Evolutionary conservation across 2,113 vertebrate genomes (phyloP).

Genomic region (Podiceps cristatus): DNA sequence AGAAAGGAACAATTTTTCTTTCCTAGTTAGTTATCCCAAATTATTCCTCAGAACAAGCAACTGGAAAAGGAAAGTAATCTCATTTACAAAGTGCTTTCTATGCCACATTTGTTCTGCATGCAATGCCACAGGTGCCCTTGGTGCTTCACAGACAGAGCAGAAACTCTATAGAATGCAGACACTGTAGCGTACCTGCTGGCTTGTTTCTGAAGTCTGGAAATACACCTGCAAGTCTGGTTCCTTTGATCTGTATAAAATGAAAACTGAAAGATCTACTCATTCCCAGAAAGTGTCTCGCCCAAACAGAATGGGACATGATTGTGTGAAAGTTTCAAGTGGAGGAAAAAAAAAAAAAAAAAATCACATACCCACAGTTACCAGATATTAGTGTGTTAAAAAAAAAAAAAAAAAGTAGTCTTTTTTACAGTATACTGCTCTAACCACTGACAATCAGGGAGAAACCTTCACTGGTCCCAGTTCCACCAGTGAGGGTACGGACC

Average conservation of each 20-base stretch:
- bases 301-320: rapidly evolving
- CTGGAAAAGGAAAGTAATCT: not conserved
- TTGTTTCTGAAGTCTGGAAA: not conserved
- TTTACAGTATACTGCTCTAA: not conserved
- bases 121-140: not conserved
- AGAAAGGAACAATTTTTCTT: not conserved
- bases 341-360: no score
- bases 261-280: not conserved
- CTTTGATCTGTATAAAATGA: not conserved
- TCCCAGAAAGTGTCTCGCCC: not conserved
- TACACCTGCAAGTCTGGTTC: not conserved
- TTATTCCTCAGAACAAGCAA: not conserved
- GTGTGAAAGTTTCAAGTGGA: no score
- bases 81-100: not conserved
- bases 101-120: not conserved
- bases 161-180: not conserved
- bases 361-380: no score
- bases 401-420: not conserved
- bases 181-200: not conserved
- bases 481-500: rapidly evolving
- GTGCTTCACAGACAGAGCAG: not conserved
- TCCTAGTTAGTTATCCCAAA: not conserved
- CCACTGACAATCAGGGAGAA: not conserved
- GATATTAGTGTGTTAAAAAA: no score
- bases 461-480: not conserved